phyloP scores from a whole-genome alignment of 2,113 vertebrate genomes.

The Gallinago media region DNA sequence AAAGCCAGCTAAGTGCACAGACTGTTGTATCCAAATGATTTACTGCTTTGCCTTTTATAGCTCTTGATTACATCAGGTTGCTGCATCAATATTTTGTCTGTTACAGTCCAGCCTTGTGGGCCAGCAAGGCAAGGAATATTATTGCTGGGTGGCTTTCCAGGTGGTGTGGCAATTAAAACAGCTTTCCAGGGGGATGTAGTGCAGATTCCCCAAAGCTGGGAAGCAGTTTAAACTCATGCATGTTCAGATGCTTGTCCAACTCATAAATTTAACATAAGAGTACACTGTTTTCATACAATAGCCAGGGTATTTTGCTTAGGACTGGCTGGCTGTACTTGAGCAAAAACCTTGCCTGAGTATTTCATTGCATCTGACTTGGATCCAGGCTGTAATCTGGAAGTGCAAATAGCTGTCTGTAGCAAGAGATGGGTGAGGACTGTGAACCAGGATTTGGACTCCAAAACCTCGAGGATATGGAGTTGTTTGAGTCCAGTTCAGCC shows the following conservation, averaged over 20 bases:
- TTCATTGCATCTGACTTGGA: not conserved
- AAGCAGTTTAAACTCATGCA: not conserved
- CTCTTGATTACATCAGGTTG: constrained; percentile 49
- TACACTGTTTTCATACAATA: not conserved
- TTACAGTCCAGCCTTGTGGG: not conserved
- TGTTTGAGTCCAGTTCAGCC: not conserved
- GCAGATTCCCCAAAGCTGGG: not conserved
- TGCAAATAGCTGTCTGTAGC: not conserved
- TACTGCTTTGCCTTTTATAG: constrained; percentile 58
- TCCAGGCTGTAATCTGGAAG: not conserved
- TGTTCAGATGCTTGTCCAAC: not conserved
- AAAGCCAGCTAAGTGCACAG: not conserved
- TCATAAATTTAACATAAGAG: not conserved
- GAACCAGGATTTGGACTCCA: not conserved
- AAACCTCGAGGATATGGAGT: not conserved
- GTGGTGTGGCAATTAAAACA: not conserved
- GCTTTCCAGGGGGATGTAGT: not conserved
- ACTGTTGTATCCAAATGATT: constrained; percentile 44
- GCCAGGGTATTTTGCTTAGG: not conserved
- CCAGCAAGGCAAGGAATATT: not conserved
- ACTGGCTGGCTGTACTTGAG: not conserved
- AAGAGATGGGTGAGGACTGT: not conserved
- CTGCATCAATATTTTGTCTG: constrained; percentile 53
- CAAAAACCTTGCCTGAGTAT: not conserved
- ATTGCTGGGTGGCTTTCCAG: constrained; percentile 9